Base-by-base conservation (phyloP, 2,113 vertebrate species). In the Oostethus manadensis region DNA sequence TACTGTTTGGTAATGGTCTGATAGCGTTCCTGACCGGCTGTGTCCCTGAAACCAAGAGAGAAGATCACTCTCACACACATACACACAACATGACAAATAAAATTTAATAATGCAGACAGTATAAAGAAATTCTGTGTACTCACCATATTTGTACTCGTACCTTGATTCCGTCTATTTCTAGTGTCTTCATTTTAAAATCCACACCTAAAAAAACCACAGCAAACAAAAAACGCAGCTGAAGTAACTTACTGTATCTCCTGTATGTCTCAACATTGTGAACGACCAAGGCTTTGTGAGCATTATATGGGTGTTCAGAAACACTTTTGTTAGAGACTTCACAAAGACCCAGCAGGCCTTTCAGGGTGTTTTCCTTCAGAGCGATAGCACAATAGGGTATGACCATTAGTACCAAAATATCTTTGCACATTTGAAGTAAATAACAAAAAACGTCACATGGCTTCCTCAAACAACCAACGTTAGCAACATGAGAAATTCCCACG, bases 1-100 rank as follows among this genome's bases (percentile, higher is more conserved):
- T 99, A 99, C 91, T 99, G 96, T 70, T 98, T 98, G 57, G 95
- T 98, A 74, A 98, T 97, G 58, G 94, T 98, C 86, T 97, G 94
- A 75, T 98, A 99, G 55, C 96, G 88, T 74, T 98, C 96, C 86
- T 99, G 96, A 10, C 96, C 96, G 0, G 96, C 96, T 0, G 96
- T 99, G 83, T 99, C 96, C 96, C 96, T 99, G 84, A 47, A 46
- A 45, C 9, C n/a, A 58, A 6, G 13, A 58, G 1, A 44, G 22
- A 58, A 4, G 4, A 44, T 58, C n/a, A n/a, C n/a, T n/a, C n/a
- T 8, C 2, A 8, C 13, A 2, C 17, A 13, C 26, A 33, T 21
- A 64, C 8, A 74, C 45, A 64, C 21, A 8, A 77, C 55, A 78
- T 59, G 81, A 71, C 43, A 42, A 17, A 51, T 21, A 23, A 20